Evolutionary conservation across 1,140 invertebrate genomes (phyloP).

Genomic region (Dendroctonus valens): DNA sequence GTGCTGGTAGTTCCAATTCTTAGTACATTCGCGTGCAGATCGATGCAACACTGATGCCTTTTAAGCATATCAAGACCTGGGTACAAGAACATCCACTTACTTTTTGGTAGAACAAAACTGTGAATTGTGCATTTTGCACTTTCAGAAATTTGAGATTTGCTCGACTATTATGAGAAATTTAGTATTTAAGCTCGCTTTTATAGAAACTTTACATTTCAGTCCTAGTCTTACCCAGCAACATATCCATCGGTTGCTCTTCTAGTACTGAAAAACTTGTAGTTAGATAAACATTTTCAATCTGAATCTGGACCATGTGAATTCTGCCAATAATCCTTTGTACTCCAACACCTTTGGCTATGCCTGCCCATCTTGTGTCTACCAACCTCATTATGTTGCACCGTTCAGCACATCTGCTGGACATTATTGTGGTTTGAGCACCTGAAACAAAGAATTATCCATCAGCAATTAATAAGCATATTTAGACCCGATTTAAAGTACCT

Average conservation of each 20-base stretch:
- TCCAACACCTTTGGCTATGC: constrained; percentile 95
- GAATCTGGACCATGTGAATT: constrained; percentile 95
- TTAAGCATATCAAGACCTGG: constrained; percentile 93
- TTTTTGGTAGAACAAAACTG: neutral
- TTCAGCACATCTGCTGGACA: constrained; percentile 89
- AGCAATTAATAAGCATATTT: too few species aligned
- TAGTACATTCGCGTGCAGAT: constrained; percentile 85
- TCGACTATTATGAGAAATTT: neutral
- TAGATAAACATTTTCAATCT: constrained; percentile 91
- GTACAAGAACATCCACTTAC: neutral
- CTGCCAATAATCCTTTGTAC: constrained; percentile 93
- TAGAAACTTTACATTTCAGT: neutral
- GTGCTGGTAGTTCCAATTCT: constrained; percentile 95
- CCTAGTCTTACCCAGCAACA: constrained; percentile 65
- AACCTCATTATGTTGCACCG: constrained; percentile 94
- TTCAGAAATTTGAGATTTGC: too few species aligned
- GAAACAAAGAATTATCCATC: neutral
- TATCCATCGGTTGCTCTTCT: constrained; percentile 97
- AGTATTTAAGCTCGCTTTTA: neutral
- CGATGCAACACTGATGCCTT: constrained; percentile 94
- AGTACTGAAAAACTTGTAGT: constrained; percentile 97
- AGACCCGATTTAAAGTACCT: constrained; percentile 52
- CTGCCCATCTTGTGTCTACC: constrained; percentile 92
- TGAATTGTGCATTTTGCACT: neutral
- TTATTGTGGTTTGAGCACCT: constrained; percentile 92